These are phyloP conservation scores for Gymnorhina tibicen DNA, from an alignment of 2,113 vertebrate genomes.

Conservation along the genomic window DNA sequence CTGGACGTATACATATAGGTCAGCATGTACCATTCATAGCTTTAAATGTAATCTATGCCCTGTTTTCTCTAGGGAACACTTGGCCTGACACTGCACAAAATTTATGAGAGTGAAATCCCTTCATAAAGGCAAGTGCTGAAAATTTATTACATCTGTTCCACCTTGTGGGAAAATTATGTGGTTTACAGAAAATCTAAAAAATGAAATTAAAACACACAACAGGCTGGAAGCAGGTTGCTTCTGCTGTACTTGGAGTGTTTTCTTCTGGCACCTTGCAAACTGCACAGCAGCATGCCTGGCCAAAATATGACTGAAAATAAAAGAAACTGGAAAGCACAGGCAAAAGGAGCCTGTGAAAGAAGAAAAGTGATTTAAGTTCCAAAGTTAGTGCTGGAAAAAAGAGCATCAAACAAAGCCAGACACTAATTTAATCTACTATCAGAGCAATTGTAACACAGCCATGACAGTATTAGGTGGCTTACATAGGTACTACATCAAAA, in stretches of 20 bases:
- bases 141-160: conserved; percentile 25
- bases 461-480: background rate
- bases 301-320: background rate
- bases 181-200: conserved; percentile 38
- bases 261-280: background rate
- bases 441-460: background rate
- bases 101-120: background rate
- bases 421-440: background rate
- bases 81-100: conserved; percentile 19
- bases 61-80: conserved; percentile 37
- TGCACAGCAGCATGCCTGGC: background rate
- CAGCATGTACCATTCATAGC: background rate
- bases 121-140: background rate
- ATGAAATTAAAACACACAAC: background rate
- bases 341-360: background rate
- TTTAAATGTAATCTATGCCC: conserved; percentile 6
- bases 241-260: background rate
- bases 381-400: background rate
- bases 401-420: background rate
- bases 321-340: background rate
- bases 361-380: background rate
- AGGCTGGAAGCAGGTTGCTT: background rate
- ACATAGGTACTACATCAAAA: background rate
- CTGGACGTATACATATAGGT: background rate
- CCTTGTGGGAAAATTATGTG: conserved; percentile 47